These are phyloP conservation scores for Acleris emargana DNA, from an alignment of 2,888 invertebrate genomes.

Conservation along the genomic window DNA sequence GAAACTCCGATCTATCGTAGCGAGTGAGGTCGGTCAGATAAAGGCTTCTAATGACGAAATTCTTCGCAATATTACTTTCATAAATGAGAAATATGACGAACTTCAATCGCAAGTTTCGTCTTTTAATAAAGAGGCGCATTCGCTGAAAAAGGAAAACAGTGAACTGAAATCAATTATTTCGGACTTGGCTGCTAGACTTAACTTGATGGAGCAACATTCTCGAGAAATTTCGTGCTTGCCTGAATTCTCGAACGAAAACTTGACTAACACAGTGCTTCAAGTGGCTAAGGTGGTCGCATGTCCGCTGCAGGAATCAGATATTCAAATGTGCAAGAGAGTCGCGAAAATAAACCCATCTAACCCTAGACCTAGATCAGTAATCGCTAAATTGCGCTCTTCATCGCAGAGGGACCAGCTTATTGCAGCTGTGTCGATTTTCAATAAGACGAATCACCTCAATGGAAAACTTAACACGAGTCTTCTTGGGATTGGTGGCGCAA, in stretches of 20 bases:
- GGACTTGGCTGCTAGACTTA: background rate
- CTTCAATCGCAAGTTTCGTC: too few species aligned
- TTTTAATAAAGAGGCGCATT: background rate
- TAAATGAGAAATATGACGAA: too few species aligned
- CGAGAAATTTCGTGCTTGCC: background rate
- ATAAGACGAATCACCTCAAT: background rate
- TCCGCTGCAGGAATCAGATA: too few species aligned
- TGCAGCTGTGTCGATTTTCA: background rate
- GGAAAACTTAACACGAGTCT: background rate
- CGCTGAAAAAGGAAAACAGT: background rate
- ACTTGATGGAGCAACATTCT: background rate
- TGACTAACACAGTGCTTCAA: too few species aligned
- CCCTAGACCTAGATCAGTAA: too few species aligned
- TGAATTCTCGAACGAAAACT: background rate
- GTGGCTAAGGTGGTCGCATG: too few species aligned
- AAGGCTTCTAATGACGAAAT: too few species aligned
- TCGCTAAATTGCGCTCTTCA: too few species aligned
- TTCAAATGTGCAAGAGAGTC: background rate
- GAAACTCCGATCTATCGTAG: too few species aligned
- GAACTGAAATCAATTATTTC: background rate
- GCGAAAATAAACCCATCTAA: background rate
- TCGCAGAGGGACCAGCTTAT: background rate
- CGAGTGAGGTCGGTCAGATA: too few species aligned
- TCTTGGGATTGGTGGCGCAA: background rate
- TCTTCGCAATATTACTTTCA: too few species aligned